Conservation (phyloP, 2,888 invertebrate species). For the Phlogophora meticulosa region DNA sequence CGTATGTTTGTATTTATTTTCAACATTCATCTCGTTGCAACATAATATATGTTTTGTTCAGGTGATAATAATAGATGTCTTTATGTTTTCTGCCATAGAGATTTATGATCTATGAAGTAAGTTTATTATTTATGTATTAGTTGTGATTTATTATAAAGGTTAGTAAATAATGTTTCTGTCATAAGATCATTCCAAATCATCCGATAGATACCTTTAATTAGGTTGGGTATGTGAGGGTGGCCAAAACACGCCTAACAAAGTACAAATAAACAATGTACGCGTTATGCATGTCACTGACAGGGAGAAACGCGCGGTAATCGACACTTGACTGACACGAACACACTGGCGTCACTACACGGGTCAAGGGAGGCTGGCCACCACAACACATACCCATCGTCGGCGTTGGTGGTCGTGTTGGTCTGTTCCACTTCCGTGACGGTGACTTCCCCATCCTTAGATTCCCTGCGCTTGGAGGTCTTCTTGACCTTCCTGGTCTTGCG, state of each 20-base stretch:
- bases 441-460: conserved; percentile 94
- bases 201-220: conserved; percentile 88
- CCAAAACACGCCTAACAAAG: conserved; percentile 76
- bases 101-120: not conserved
- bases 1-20: not conserved
- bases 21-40: not conserved
- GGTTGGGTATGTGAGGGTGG: conserved; percentile 91
- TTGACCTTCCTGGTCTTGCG: conserved; percentile 98
- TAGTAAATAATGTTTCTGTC: conserved; percentile 23
- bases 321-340: conserved; percentile 80
- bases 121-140: not conserved
- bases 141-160: conserved; percentile 1
- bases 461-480: conserved; percentile 95
- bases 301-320: conserved; percentile 76
- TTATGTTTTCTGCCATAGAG: conserved; percentile 4
- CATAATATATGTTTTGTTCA: conserved; percentile 16
- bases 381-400: conserved; percentile 96
- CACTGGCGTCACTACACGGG: conserved; percentile 77
- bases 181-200: conserved; percentile 48
- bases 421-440: conserved; percentile 95
- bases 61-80: conserved; percentile 18
- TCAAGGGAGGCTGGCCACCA: conserved; percentile 87
- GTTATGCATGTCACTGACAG: conserved; percentile 75
- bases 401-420: conserved; percentile 92
- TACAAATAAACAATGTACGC: conserved; percentile 66